These are phyloP conservation scores for Apotomis betuletana DNA, from an alignment of 2,888 invertebrate species.

Conservation along the genomic window DNA sequence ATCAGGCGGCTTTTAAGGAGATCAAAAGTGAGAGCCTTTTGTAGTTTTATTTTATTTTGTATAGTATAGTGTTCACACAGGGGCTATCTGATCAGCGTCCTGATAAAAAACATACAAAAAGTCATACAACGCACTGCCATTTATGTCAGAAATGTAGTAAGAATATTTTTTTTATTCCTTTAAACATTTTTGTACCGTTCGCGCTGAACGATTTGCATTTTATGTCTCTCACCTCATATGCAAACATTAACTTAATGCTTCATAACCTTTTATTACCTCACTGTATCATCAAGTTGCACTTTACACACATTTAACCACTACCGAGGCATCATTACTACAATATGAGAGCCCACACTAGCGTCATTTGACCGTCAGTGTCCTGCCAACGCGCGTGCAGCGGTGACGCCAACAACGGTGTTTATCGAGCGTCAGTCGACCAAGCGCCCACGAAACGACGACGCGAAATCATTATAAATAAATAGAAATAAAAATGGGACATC, in stretches of 20 bases:
- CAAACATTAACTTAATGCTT: constrained; percentile 28
- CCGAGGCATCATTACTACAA: not conserved
- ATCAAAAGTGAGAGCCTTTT: too few relatives aligned
- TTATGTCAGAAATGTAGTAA: not conserved
- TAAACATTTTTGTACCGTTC: not conserved
- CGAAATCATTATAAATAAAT: too few relatives aligned
- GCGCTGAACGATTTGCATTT: constrained; percentile 14
- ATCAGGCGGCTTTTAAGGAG: too few relatives aligned
- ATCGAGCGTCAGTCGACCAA: too few relatives aligned
- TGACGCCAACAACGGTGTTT: too few relatives aligned
- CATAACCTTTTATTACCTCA: constrained; percentile 22
- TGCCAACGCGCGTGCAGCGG: too few relatives aligned
- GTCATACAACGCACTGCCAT: not conserved
- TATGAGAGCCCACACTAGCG: not conserved
- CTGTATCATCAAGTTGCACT: constrained; percentile 30
- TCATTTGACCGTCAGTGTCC: too few relatives aligned
- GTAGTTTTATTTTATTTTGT: too few relatives aligned
- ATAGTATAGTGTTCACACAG: too few relatives aligned
- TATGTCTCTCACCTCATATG: constrained; percentile 26
- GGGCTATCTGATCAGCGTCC: too few relatives aligned
- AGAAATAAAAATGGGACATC: too few relatives aligned
- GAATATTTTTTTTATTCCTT: constrained; percentile 4
- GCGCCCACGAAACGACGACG: too few relatives aligned
- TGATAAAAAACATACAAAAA: not conserved
- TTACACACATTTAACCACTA: constrained; percentile 19